These are phyloP conservation scores for Agapetus fuscipes DNA, from an alignment of 2,888 invertebrate genomes.

Conservation along the genomic window DNA sequence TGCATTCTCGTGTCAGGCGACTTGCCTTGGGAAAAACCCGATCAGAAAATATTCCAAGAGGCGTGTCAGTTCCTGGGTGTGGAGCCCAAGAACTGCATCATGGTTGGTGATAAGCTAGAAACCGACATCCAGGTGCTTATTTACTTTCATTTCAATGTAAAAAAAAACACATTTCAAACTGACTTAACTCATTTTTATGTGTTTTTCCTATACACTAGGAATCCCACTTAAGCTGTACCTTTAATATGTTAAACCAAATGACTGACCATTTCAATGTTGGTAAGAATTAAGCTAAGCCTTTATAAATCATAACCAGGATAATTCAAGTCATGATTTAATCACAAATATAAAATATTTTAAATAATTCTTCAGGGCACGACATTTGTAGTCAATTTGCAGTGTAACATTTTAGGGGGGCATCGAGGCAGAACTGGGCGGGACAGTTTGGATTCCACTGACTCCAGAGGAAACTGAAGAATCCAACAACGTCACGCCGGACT, in stretches of 20 bases:
- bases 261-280: too few relatives aligned
- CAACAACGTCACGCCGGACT: conserved; percentile 46
- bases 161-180: not conserved
- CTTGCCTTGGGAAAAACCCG: conserved; percentile 79
- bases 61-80: conserved; percentile 70
- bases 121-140: conserved; percentile 73
- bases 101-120: conserved; percentile 83
- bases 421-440: conserved; percentile 64
- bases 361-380: too few relatives aligned
- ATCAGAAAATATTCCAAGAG: conserved; percentile 70
- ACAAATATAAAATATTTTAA: too few relatives aligned
- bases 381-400: too few relatives aligned
- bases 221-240: too few relatives aligned
- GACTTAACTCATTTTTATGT: not conserved
- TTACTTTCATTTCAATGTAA: not conserved
- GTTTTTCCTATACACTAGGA: too few relatives aligned
- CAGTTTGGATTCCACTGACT: conserved; percentile 68
- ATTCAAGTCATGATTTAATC: too few relatives aligned
- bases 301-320: too few relatives aligned
- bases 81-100: conserved; percentile 64
- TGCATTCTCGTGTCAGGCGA: conserved; percentile 75
- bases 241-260: too few relatives aligned
- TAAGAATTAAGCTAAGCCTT: too few relatives aligned
- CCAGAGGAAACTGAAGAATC: conserved; percentile 27
- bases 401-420: conserved; percentile 64